A percentile compares a stretch with the other conserved stretches of the same genome.
Evolutionary conservation across 1,140 invertebrate species (phyloP).

Genomic region (Lethrus apterus): DNA sequence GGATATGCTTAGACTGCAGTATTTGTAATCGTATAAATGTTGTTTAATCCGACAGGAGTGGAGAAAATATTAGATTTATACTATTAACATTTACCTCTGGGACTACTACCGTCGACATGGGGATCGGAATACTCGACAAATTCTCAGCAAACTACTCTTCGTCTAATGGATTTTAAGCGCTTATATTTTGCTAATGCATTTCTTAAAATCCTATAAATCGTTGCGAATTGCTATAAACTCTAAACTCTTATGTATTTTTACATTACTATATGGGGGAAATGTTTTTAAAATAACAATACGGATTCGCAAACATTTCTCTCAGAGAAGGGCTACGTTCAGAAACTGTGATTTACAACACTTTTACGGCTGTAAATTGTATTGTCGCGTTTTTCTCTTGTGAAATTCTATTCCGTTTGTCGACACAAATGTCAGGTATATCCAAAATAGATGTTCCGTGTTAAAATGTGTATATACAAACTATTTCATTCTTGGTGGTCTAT

Average conservation of each 20-base stretch:
- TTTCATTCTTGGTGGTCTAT: too few relatives aligned
- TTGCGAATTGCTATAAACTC: constrained; percentile 16
- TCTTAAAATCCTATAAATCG: constrained; percentile 31
- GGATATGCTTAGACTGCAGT: too few relatives aligned
- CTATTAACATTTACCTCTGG: constrained; percentile 22
- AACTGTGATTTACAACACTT: constrained; percentile 11
- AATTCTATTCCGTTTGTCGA: background rate
- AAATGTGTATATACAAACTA: too few relatives aligned
- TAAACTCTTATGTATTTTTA: too few relatives aligned
- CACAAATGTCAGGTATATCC: constrained; percentile 8
- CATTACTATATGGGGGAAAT: constrained; percentile 9
- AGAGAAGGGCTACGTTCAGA: constrained; percentile 11
- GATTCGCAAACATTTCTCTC: constrained; percentile 22
- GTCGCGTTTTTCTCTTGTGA: constrained; percentile 7
- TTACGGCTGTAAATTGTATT: constrained; percentile 18
- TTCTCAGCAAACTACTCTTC: too few relatives aligned
- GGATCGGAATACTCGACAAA: constrained; percentile 7
- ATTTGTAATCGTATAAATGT: constrained; percentile 16
- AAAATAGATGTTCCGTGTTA: constrained; percentile 7
- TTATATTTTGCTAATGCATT: constrained; percentile 32
- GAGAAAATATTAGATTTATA: constrained; percentile 24
- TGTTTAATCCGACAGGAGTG: constrained; percentile 17
- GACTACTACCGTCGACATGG: constrained; percentile 20
- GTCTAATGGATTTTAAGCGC: constrained; percentile 28
- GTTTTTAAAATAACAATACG: constrained; percentile 28